Conservation (phyloP, 2,888 invertebrate species). For the Caenorhabditis sp. region DNA sequence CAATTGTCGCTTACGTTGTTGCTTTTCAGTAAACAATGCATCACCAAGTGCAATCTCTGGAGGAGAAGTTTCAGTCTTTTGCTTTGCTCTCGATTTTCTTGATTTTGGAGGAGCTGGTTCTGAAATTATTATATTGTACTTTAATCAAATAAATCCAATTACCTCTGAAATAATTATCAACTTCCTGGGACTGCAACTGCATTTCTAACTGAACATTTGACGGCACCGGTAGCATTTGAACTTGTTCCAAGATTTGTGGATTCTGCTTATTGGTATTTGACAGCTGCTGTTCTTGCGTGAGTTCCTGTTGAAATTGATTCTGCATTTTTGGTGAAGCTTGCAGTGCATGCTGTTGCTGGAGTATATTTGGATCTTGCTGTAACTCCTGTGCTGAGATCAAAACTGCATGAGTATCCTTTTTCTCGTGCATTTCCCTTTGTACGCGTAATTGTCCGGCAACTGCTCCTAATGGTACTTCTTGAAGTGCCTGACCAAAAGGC, state of each 20-base stretch:
- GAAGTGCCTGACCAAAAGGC: conserved; percentile 35
- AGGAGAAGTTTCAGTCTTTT: too few species aligned
- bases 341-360: background rate
- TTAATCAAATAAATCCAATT: background rate
- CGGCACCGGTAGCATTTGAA: too few species aligned
- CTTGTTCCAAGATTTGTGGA: too few species aligned
- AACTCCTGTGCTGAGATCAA: background rate
- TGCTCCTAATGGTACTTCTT: conserved; percentile 26
- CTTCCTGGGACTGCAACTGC: too few species aligned
- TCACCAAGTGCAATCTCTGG: too few species aligned
- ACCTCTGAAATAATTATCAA: background rate
- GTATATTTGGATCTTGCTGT: background rate
- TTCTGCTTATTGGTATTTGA: too few species aligned
- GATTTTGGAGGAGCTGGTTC: background rate
- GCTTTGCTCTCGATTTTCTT: conserved; percentile 6
- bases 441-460: conserved; percentile 28
- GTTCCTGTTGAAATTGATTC: too few species aligned
- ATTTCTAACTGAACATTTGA: too few species aligned
- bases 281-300: too few species aligned
- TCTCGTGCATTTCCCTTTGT: conserved; percentile 3
- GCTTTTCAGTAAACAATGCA: too few species aligned
- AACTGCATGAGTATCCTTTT: background rate
- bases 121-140: background rate
- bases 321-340: too few species aligned
- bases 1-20: too few species aligned